Evolutionary conservation across 92 coral and sea anemone genomes (phyloP).

Genomic region (Isaurus tuberculatus): DNA sequence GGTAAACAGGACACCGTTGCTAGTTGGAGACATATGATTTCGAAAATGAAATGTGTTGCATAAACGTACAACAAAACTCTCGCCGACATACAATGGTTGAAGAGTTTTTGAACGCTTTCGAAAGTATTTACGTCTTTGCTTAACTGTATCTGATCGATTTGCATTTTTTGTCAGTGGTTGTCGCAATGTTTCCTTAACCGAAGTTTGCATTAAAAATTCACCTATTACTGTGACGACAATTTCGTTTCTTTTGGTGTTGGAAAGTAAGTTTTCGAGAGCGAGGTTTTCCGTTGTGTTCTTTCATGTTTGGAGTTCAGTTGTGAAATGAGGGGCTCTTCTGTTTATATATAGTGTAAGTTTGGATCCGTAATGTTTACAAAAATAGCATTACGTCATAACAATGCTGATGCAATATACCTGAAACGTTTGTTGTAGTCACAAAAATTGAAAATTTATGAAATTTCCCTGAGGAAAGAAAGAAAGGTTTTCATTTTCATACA

Average conservation of each 20-base stretch:
- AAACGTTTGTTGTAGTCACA: too few relatives aligned
- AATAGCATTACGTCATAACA: constrained; percentile 29
- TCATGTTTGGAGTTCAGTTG: constrained; percentile 22
- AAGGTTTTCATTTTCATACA: too few relatives aligned
- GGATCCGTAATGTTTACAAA: constrained; percentile 25
- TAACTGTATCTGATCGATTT: constrained; percentile 11
- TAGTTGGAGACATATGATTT: constrained; percentile 50
- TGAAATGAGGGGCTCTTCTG: neutral
- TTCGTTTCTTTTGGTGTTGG: constrained; percentile 50
- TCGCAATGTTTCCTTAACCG: constrained; percentile 31
- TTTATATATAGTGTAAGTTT: neutral
- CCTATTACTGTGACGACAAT: constrained; percentile 48
- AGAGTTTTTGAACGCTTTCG: constrained; percentile 45
- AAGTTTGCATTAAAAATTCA: constrained; percentile 22
- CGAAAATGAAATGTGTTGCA: constrained; percentile 72
- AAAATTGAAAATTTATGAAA: too few relatives aligned
- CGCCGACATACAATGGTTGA: constrained; percentile 75
- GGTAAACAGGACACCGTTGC: constrained; percentile 65
- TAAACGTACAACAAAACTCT: constrained; percentile 72
- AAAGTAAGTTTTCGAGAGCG: constrained; percentile 1
- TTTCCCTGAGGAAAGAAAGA: too few relatives aligned
- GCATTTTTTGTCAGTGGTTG: neutral
- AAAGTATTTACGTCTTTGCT: constrained; percentile 40
- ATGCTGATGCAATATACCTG: constrained; percentile 26
- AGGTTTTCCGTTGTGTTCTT: neutral